These are phyloP conservation scores for Paraescarpia echinospica DNA, from an alignment of 1,140 invertebrate genomes.

Conservation along the genomic window DNA sequence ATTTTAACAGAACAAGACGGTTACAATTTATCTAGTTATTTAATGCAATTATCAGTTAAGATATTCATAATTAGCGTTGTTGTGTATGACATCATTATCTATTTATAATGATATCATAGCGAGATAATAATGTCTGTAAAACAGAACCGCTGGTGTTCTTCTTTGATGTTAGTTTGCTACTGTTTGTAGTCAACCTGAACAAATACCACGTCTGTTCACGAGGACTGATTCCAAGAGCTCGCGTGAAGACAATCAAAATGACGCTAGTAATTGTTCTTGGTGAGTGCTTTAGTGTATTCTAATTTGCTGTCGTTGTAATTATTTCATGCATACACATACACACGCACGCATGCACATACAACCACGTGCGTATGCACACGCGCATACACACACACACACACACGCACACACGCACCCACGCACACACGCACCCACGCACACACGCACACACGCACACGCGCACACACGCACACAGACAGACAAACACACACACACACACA, in stretches of 20 bases:
- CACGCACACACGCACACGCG: too few species aligned
- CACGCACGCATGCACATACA: background rate
- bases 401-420: background rate
- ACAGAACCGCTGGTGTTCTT: background rate
- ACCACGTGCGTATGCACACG: background rate
- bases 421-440: background rate
- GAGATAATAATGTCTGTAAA: background rate
- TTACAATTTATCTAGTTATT: background rate
- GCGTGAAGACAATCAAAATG: conserved; percentile 97
- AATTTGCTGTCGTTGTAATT: background rate
- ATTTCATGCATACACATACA: background rate
- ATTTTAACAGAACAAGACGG: too few species aligned
- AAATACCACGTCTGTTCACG: conserved; percentile 59
- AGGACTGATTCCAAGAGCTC: conserved; percentile 88
- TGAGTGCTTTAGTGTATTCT: conserved; percentile 55
- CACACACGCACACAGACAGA: background rate
- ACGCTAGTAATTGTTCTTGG: conserved; percentile 93
- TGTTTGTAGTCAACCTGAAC: background rate
- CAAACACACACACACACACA: background rate
- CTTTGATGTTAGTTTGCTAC: background rate
- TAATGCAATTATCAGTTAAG: background rate
- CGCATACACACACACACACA: background rate
- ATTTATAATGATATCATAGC: background rate
- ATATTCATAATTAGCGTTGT: background rate
- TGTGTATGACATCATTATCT: background rate